Evolutionary conservation across 2,888 invertebrate species (phyloP), one percentile per base, ranked within the genome.

Genomic region (Melinaea marsaeus): DNA sequence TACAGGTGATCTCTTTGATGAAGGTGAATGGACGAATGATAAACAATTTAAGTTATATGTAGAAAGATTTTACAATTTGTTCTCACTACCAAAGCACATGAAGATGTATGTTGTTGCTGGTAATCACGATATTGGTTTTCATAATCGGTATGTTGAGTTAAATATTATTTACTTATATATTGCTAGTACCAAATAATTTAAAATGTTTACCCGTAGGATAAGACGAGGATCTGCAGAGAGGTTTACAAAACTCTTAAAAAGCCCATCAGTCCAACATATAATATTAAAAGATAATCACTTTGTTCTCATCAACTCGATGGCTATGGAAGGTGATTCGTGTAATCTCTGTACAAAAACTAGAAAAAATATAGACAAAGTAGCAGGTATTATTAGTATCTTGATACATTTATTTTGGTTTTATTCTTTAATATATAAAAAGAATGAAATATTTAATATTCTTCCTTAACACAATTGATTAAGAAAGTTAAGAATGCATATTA

Each of bases 71-170:
- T 86, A 95, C 66, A 92, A 90, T 62, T 85, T 98, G 71, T 99
- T 99, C 85, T 79, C 91, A 55, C 92, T 95, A 13, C 94, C 96
- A 3, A 77, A 91, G 51, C 84, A 89, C 51, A 93, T 94, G 0
- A 89, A 93, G 68, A 84, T 96, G 68, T 94, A 95, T 81, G 93
- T 96, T 60, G 93, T 95, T 13, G 95, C 95, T 58, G 99, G 99
- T 45, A 99, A 99, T 90, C 99, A 99, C 89, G 99, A 99, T 84
- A 94, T 99, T 73, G 99, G 99, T 62, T 99, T 99, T 86, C 99
- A 99, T 90, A 96, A 98, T 86, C 92, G 93, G 97, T 96, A 88
- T 83, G 89, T 79, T 66, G 9, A 42, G n/a, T 54, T 37, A 55
- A 64, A 34, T 60, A 7, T 57, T 58, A 45, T 11, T 54, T 57